These are phyloP conservation scores for Pocillopora grandis DNA, from an alignment of 92 coral and sea anemone genomes.

Conservation along the genomic window DNA sequence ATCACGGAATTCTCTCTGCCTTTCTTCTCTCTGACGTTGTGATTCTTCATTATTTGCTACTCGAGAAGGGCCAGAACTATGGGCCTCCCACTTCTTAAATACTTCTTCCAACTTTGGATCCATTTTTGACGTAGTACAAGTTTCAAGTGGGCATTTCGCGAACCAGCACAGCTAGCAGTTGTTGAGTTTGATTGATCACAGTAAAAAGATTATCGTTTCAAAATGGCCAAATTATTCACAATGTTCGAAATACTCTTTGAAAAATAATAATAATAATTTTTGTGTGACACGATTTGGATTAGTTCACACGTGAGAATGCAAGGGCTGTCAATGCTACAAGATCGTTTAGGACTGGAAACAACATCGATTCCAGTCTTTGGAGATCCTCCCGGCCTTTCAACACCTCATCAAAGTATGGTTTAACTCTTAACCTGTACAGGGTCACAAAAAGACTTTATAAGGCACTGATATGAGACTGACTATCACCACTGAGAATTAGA, in stretches of 20 bases:
- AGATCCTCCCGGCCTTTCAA: too few relatives aligned
- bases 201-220: not conserved
- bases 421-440: too few relatives aligned
- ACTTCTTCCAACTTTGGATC: conserved; percentile 71
- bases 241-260: not conserved
- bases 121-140: conserved; percentile 29
- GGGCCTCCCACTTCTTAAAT: conserved; percentile 88
- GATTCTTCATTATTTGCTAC: conserved; percentile 6
- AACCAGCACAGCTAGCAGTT: not conserved
- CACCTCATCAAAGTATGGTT: too few relatives aligned
- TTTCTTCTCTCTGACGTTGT: conserved; percentile 49
- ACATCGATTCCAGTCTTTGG: too few relatives aligned
- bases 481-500: too few relatives aligned
- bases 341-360: too few relatives aligned
- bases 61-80: conserved; percentile 51
- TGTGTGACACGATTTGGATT: too few relatives aligned
- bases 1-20: conserved; percentile 65
- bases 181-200: not conserved
- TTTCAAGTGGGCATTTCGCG: not conserved
- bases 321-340: too few relatives aligned
- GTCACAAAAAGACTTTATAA: too few relatives aligned
- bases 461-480: too few relatives aligned
- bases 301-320: too few relatives aligned
- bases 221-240: not conserved
- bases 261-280: not conserved